Evolutionary conservation across 2,888 invertebrate genomes (phyloP).

Genomic region (Halictus quadricinctus): DNA sequence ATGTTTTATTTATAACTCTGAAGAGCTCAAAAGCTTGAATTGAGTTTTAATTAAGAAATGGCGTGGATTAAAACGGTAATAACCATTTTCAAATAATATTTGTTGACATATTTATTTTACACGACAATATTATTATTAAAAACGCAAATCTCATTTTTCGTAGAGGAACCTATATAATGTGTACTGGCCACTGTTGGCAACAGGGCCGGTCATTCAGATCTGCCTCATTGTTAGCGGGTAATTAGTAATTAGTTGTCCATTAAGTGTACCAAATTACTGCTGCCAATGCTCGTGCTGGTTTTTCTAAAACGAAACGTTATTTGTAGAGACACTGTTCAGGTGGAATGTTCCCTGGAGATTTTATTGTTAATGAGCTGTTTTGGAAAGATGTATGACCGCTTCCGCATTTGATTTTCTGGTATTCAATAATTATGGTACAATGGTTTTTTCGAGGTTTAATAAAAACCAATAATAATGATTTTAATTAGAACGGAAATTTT

Average conservation of each 20-base stretch:
- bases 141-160: background rate
- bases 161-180: background rate
- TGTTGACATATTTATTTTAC: too few relatives aligned
- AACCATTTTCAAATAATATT: too few relatives aligned
- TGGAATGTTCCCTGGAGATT: background rate
- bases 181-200: background rate
- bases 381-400: background rate
- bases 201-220: background rate
- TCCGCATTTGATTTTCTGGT: background rate
- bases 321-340: background rate
- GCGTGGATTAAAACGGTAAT: too few relatives aligned
- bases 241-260: conserved; percentile 14
- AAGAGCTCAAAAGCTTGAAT: too few relatives aligned
- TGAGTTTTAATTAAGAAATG: too few relatives aligned
- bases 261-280: background rate
- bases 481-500: too few relatives aligned
- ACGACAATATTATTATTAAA: background rate
- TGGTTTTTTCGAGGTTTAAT: background rate
- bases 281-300: background rate
- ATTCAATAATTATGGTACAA: background rate
- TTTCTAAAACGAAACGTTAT: background rate
- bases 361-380: background rate
- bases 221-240: background rate
- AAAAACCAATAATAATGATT: background rate
- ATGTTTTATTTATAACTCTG: too few relatives aligned